Evolutionary conservation across 92 coral and sea anemone species (phyloP).

Genomic region (Galaxea fascicularis): DNA sequence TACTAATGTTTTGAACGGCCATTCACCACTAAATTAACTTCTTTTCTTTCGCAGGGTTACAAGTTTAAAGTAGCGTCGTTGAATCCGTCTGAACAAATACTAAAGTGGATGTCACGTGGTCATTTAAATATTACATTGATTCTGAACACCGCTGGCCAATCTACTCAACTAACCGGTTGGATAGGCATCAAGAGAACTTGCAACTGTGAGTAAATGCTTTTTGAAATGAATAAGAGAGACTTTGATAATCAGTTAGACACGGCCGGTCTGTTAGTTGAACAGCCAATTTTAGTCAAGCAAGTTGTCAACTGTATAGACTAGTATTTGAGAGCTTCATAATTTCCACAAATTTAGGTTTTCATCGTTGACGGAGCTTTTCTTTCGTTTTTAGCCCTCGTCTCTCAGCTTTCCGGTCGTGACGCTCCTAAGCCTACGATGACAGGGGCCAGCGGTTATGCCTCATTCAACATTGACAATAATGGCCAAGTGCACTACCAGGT

Average conservation of each 20-base stretch:
- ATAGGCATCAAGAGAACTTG: slow-evolving; percentile 77
- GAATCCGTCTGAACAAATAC: slow-evolving; percentile 72
- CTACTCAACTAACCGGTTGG: slow-evolving; percentile 70
- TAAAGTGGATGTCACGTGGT: slow-evolving; percentile 85
- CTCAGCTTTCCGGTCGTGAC: slow-evolving; percentile 76
- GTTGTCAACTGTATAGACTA: no score
- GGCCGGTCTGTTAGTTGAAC: no score
- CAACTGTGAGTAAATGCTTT: slow-evolving; percentile 66
- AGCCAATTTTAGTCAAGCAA: no score
- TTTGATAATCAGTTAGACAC: no score
- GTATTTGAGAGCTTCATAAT: no score
- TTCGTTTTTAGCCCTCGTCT: slow-evolving; percentile 64
- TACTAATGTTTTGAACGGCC: not conserved
- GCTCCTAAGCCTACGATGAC: slow-evolving; percentile 86
- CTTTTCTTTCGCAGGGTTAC: slow-evolving; percentile 25
- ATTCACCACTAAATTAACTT: not conserved
- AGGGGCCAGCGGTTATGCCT: slow-evolving; percentile 89
- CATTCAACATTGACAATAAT: slow-evolving; percentile 55
- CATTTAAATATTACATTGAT: slow-evolving; percentile 60
- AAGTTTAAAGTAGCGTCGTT: slow-evolving; percentile 63
- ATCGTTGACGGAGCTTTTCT: not conserved
- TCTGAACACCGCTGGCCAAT: slow-evolving; percentile 63
- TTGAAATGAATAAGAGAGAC: not conserved
- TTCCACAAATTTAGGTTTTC: not conserved
- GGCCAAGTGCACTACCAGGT: slow-evolving; percentile 82